Percentiles rank a stretch among this genome's conserved stretches.
These are phyloP conservation scores for Tipula confusa DNA, from an alignment of 2,888 invertebrate genomes.

Conservation along the genomic window DNA sequence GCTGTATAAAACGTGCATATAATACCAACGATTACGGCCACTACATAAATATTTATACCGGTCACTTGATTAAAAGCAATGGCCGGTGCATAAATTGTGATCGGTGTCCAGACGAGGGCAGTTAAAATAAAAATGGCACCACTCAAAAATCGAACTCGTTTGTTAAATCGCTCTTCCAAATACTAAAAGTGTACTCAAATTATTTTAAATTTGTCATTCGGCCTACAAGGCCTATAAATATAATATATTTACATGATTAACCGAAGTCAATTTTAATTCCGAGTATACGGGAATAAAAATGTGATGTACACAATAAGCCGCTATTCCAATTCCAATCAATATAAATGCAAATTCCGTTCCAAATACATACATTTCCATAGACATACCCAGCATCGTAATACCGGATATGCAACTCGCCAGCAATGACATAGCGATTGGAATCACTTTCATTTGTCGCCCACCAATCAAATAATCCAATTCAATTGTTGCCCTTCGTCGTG, in stretches of 20 bases:
- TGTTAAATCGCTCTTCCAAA: background rate
- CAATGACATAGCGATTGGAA: constrained; percentile 15
- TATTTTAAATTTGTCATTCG: too few species aligned
- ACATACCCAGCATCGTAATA: background rate
- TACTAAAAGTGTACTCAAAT: background rate
- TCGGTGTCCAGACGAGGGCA: constrained; percentile 46
- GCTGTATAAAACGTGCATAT: constrained; percentile 73
- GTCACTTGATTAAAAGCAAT: constrained; percentile 68
- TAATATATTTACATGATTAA: constrained; percentile 4
- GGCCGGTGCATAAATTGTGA: constrained; percentile 66
- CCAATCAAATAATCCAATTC: constrained; percentile 29
- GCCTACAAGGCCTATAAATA: too few species aligned
- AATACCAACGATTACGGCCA: constrained; percentile 70
- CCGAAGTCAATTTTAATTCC: background rate
- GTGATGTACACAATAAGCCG: background rate
- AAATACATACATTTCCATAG: background rate
- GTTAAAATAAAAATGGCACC: constrained; percentile 27
- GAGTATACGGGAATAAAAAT: background rate
- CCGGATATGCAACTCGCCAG: background rate
- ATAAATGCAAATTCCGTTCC: constrained; percentile 12
- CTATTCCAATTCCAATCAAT: background rate
- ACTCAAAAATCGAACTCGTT: background rate
- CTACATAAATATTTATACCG: constrained; percentile 68
- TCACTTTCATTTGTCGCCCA: constrained; percentile 25
- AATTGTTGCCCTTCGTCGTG: background rate